Base-by-base conservation (phyloP, 2,797 vertebrate genomes). In the Sebastes taczanowskii region DNA sequence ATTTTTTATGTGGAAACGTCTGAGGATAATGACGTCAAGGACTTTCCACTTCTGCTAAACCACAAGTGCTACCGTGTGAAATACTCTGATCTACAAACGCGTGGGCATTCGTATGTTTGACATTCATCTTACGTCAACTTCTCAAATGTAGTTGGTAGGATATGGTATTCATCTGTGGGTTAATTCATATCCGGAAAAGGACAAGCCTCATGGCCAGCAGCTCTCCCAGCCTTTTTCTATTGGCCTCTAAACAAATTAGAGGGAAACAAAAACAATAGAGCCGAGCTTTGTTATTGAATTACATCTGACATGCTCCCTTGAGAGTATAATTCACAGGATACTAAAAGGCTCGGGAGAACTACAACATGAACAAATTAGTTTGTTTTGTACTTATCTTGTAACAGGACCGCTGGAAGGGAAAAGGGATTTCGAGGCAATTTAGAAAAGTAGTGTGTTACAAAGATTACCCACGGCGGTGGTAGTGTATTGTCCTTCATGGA, bases 181-280 rank as follows among this genome's bases (percentile, higher is more conserved):
- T 95, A 91, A 94, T 95, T 93, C 91, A 93, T 89, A 91, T 93
- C 89, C 89, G 94, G 94, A 94, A 80, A 91, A 88, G 87, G 72
- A 90, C 88, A 84, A 89, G 88, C 88, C 87, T 93, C 91, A 81
- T 91, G 90, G 90, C 90, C 93, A 91, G 90, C 75, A 85, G 87
- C 86, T 77, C 81, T 88, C 65, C 86, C 83, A 89, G 90, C 73
- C 85, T 82, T 87, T 38, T 91, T 88, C 71, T 86, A 60, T 78
- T 81, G 82, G 82, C 87, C 90, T 92, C 91, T 95, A 95, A 93
- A 95, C 95, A 96, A 94, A 97, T 97, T 96, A 96, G 92, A 92
- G 88, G 76, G 80, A 95, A 89, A 93, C 90, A 90, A 94, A 95
- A 91, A 92, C 88, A 91, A 87, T 81, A 83, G 89, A 93, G 91